phyloP scores from a whole-genome alignment of 2,888 invertebrate species.

The Actias luna region DNA sequence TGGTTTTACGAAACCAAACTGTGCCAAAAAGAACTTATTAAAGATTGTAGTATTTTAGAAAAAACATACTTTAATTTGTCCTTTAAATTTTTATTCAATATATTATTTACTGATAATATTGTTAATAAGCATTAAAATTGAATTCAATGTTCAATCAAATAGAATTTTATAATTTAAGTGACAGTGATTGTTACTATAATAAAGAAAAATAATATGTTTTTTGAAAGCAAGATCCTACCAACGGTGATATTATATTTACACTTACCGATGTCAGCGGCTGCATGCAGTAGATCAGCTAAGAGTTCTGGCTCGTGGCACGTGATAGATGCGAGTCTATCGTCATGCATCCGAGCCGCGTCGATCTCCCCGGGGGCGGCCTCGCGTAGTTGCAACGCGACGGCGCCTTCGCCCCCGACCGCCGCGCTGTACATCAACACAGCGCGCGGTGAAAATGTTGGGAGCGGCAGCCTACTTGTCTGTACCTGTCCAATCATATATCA shows the following conservation, averaged over 20 bases:
- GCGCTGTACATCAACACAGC: slow-evolving; percentile 87
- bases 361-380: slow-evolving; percentile 79
- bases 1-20: too few species aligned
- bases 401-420: slow-evolving; percentile 83
- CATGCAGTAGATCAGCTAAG: slow-evolving; percentile 86
- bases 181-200: too few species aligned
- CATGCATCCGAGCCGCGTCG: slow-evolving; percentile 71
- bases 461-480: slow-evolving; percentile 74
- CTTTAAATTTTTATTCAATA: too few species aligned
- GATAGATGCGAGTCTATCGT: slow-evolving; percentile 86
- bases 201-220: too few species aligned
- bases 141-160: too few species aligned
- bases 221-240: background rate
- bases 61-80: background rate
- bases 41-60: background rate
- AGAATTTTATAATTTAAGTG: too few species aligned
- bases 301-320: slow-evolving; percentile 89
- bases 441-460: slow-evolving; percentile 80
- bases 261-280: slow-evolving; percentile 81
- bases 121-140: too few species aligned
- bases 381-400: slow-evolving; percentile 83
- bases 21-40: background rate
- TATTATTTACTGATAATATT: too few species aligned
- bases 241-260: slow-evolving; percentile 11
- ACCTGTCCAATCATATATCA: slow-evolving; percentile 45